Evolutionary conservation across 2,888 invertebrate genomes (phyloP), one percentile per base, ranked within the genome.

Genomic region (Pseudococcus viburni): DNA sequence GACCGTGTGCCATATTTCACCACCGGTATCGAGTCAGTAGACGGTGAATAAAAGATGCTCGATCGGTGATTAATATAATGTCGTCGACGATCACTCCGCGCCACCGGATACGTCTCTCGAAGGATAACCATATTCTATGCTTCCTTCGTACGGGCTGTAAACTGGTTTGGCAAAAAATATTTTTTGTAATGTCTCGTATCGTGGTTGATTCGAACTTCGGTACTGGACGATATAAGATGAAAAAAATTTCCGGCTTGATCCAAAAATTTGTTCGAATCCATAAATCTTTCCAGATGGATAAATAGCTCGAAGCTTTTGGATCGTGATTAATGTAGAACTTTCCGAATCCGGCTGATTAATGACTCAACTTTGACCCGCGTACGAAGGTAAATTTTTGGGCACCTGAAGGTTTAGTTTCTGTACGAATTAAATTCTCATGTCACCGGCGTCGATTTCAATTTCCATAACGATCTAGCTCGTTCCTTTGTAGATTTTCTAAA

Each of bases 1-100:
- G 59, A 59, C 59, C 59, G 59, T 59, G 59, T 59, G 59, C 59
- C 59, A 59, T 59, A 59, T 59, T 59, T 59, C 59, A 55, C 55
- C 55, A 9, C 7, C 59, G 9, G n/a, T 0, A 9, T 17, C n/a
- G 59, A 59, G 8, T 59, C 59, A 19, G 59, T 7, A 73, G 33
- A 73, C 26, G 68, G 6, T 19, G 59, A 19, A 59, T 59, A 19
- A 51, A 51, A n/a, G 59, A 59, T 59, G 59, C 59, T 19, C 59
- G 59, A 59, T 59, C n/a, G 59, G 11, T 8, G 59, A 59, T 59
- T 33, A 33, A 33, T 33, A 33, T 33, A 33, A 73, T 73, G 68
- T 73, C 26, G 68, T 12, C 33, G 68, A 73, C 19, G 59, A 73
- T 73, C 33, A 73, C 19, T 51, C 51, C 17, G 17, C 19, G 68